Evolutionary conservation across 2,797 vertebrate species (phyloP).

Genomic region (Leucoraja ocellata): DNA sequence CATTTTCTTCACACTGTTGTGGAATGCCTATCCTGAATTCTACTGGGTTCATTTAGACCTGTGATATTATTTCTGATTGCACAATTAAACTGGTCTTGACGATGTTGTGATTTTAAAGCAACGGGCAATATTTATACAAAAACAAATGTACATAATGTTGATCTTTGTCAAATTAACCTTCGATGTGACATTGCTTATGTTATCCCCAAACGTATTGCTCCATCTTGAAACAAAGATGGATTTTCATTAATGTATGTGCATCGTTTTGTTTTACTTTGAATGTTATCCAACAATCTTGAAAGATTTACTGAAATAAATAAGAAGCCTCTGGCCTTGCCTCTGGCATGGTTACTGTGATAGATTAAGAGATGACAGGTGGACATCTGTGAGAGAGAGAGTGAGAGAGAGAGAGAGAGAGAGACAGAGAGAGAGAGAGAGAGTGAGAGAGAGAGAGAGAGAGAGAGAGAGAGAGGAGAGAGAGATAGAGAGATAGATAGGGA

Average conservation of each 20-base stretch:
- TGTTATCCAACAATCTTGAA: slow-evolving; percentile 3
- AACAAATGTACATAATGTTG: not conserved
- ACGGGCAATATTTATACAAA: slow-evolving; percentile 19
- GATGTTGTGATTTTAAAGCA: not conserved
- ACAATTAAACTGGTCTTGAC: not conserved
- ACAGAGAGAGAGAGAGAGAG: too few species aligned
- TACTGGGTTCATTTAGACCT: not conserved
- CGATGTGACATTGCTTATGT: slow-evolving; percentile 7
- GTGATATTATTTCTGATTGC: not conserved
- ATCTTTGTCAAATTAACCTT: slow-evolving; percentile 26
- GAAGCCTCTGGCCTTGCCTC: not conserved
- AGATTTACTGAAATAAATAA: not conserved
- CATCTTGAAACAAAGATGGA: not conserved
- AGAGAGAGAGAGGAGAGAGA: too few species aligned
- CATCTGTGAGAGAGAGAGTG: too few species aligned
- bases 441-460: too few species aligned
- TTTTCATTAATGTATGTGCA: slow-evolving; percentile 28
- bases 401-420: not conserved
- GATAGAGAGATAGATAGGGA: too few species aligned
- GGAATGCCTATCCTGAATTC: not conserved
- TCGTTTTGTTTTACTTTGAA: not conserved
- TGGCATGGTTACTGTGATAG: not conserved
- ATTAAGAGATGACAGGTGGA: not conserved
- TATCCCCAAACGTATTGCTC: not conserved
- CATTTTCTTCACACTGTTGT: not conserved